phyloP scores from a whole-genome alignment of 1,140 invertebrate species.

The roundworm (Caenorhabditis elegans) region DNA sequence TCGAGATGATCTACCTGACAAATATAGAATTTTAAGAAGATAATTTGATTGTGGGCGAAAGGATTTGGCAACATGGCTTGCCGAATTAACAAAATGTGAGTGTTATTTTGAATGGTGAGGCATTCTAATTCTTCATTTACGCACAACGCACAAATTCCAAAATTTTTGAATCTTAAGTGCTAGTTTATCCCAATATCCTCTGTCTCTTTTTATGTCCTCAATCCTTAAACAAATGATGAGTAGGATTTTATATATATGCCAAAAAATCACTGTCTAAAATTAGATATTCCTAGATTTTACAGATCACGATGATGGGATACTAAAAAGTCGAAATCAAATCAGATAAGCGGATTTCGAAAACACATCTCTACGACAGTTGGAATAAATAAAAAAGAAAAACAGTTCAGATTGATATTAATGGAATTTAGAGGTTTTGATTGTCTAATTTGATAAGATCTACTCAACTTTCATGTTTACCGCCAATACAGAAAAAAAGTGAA shows the following conservation, averaged over 20 bases:
- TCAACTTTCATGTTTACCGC: background rate
- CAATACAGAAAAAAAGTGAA: background rate
- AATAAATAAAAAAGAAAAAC: background rate
- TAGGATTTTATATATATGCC: no score
- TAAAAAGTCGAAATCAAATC: background rate
- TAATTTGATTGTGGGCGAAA: slow-evolving; percentile 30
- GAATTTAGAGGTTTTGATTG: background rate
- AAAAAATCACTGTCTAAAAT: no score
- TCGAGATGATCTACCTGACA: slow-evolving; percentile 21
- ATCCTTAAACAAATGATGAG: no score
- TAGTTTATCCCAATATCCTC: background rate
- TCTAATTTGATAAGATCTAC: background rate
- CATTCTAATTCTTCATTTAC: slow-evolving; percentile 21
- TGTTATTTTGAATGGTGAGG: slow-evolving; percentile 26
- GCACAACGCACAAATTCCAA: slow-evolving; percentile 14
- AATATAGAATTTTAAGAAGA: slow-evolving; percentile 24
- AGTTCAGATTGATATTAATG: no score
- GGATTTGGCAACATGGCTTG: slow-evolving; percentile 16
- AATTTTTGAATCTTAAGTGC: slow-evolving; percentile 17
- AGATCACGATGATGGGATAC: slow-evolving; percentile 5
- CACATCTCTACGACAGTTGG: no score
- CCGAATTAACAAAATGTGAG: slow-evolving; percentile 22
- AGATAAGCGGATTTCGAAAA: background rate
- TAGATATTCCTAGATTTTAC: background rate
- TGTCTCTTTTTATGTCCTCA: background rate